Percentiles rank a stretch among this genome's conserved stretches.
Conservation (phyloP, 2,113 vertebrate genomes). For the Trogon surrucura region DNA sequence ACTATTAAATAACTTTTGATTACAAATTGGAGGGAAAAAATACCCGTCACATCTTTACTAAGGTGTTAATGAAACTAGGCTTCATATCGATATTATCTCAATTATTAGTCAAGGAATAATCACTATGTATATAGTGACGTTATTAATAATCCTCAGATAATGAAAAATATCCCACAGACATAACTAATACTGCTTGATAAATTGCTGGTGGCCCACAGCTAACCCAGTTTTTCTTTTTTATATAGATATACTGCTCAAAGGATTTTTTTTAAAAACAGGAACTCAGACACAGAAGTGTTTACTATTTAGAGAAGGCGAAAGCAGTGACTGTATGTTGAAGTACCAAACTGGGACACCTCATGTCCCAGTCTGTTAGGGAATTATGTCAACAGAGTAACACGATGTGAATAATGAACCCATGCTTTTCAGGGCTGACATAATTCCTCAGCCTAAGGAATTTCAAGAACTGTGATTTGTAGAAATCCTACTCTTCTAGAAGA, state of each 20-base stretch:
- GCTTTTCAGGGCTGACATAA: constrained; percentile 53
- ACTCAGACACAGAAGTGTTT: neutral
- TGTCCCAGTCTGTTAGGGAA: constrained; percentile 50
- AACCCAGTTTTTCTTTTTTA: constrained; percentile 1
- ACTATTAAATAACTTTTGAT: constrained; percentile 71
- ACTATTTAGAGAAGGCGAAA: constrained; percentile 12
- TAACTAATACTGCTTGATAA: constrained; percentile 35
- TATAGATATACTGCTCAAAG: neutral
- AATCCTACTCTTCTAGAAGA: constrained; percentile 1
- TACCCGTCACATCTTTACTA: constrained; percentile 22
- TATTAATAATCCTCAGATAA: constrained; percentile 61
- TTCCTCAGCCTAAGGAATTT: constrained; percentile 38
- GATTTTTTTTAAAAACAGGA: neutral
- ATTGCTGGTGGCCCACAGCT: constrained; percentile 10
- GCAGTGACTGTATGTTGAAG: constrained; percentile 19
- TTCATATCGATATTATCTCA: constrained; percentile 49
- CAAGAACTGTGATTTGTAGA: neutral
- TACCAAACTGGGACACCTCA: constrained; percentile 40
- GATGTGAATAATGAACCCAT: constrained; percentile 35
- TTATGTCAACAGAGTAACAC: constrained; percentile 56
- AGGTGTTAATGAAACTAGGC: constrained; percentile 23
- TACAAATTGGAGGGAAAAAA: constrained; percentile 34
- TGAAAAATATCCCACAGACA: constrained; percentile 57
- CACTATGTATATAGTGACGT: neutral
- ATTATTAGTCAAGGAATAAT: constrained; percentile 55